These are phyloP conservation scores for Phoxinus dragarum DNA, from an alignment of 2,797 vertebrate species.

Conservation along the genomic window DNA sequence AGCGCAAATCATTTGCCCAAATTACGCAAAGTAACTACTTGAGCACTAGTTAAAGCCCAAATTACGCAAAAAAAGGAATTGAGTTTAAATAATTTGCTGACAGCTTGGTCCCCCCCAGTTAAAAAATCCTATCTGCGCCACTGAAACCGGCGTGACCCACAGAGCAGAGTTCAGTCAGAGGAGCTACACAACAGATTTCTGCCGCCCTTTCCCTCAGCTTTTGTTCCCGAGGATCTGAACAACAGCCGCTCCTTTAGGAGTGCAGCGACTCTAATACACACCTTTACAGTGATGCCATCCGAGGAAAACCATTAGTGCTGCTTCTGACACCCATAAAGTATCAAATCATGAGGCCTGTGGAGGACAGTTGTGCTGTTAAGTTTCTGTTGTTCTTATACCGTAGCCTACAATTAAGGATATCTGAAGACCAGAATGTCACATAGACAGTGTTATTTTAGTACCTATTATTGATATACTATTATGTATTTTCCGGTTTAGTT, in stretches of 20 bases:
- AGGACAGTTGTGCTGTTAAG: background rate
- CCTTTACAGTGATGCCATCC: too few relatives aligned
- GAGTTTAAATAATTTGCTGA: too few relatives aligned
- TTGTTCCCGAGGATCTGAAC: slow-evolving; percentile 10
- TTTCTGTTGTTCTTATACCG: background rate
- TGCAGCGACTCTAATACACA: background rate
- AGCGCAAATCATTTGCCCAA: too few relatives aligned
- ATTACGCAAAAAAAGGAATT: too few relatives aligned
- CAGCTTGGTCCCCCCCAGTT: too few relatives aligned
- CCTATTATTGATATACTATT: too few relatives aligned
- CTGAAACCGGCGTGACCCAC: slow-evolving; percentile 45
- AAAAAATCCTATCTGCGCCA: too few relatives aligned
- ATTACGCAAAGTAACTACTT: too few relatives aligned
- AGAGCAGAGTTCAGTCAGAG: background rate
- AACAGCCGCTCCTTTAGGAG: slow-evolving; percentile 12
- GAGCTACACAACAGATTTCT: background rate
- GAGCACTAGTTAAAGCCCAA: too few relatives aligned
- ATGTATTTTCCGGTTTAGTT: too few relatives aligned
- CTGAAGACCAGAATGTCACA: too few relatives aligned
- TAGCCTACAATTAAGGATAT: background rate
- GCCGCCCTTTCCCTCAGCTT: background rate
- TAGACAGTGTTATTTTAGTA: too few relatives aligned
- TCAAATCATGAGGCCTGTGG: background rate
- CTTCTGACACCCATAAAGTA: background rate
- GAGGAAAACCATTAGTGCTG: background rate